phyloP scores from a whole-genome alignment of 2,888 invertebrate species.

The Polydrusus tereticollis region DNA sequence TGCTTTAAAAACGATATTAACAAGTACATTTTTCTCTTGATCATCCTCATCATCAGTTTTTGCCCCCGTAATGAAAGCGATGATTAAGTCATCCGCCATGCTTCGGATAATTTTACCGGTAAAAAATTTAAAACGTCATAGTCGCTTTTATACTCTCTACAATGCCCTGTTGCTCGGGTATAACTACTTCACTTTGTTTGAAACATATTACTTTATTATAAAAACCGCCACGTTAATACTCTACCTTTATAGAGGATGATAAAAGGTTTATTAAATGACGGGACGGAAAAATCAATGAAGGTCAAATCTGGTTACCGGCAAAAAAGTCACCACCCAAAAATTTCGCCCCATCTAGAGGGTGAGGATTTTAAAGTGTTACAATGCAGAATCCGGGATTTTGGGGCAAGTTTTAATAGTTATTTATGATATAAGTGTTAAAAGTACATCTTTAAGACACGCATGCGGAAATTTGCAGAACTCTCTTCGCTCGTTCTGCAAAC shows the following conservation, averaged over 20 bases:
- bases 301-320: no score
- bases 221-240: neutral
- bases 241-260: neutral
- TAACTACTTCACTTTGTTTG: conserved; percentile 33
- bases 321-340: neutral
- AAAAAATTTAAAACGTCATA: conserved; percentile 34
- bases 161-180: conserved; percentile 3
- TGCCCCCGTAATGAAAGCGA: conserved; percentile 7
- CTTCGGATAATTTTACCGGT: conserved; percentile 25
- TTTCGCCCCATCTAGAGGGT: no score
- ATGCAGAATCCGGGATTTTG: no score
- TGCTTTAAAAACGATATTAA: no score
- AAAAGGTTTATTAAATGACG: neutral
- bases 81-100: conserved; percentile 37
- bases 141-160: neutral
- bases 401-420: no score
- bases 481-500: no score
- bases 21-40: neutral
- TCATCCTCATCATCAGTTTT: conserved; percentile 5
- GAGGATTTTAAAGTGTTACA: no score
- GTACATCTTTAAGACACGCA: no score
- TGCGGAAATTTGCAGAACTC: no score
- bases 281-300: no score
- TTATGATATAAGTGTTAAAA: no score
- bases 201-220: conserved; percentile 19